These are phyloP conservation scores for Megaptera novaeangliae DNA, from an alignment of 2,113 vertebrate genomes.

Conservation along the genomic window DNA sequence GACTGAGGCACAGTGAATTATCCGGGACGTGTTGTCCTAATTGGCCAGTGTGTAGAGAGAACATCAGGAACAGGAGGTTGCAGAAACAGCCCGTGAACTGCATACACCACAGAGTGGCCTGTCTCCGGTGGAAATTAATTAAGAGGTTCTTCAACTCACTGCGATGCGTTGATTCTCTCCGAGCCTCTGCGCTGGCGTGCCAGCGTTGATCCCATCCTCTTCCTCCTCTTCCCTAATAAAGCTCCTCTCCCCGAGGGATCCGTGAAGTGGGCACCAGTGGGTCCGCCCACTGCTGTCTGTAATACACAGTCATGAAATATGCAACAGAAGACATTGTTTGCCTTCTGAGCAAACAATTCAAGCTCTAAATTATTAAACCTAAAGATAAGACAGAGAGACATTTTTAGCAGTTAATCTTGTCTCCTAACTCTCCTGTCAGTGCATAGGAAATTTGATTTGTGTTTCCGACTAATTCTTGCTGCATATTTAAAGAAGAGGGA, in stretches of 20 bases:
- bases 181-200: not conserved
- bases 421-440: not conserved
- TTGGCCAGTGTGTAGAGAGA: not conserved
- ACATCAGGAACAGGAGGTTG: not conserved
- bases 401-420: conserved; percentile 37
- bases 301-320: conserved; percentile 43
- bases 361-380: conserved; percentile 63
- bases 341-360: conserved; percentile 57
- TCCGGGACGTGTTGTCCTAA: not conserved
- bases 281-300: conserved; percentile 1
- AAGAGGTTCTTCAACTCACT: not conserved
- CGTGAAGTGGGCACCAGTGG: not conserved
- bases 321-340: conserved; percentile 43
- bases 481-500: not conserved
- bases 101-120: rapidly evolving
- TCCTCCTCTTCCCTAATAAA: not conserved
- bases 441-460: not conserved
- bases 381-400: not conserved
- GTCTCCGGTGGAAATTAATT: not conserved
- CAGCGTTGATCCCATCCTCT: not conserved
- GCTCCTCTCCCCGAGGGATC: not conserved
- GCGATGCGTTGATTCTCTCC: not conserved
- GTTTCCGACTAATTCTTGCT: not conserved
- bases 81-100: rapidly evolving
- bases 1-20: rapidly evolving